These are phyloP conservation scores for Escarpia spicata DNA, from an alignment of 2,888 invertebrate species.

Conservation along the genomic window DNA sequence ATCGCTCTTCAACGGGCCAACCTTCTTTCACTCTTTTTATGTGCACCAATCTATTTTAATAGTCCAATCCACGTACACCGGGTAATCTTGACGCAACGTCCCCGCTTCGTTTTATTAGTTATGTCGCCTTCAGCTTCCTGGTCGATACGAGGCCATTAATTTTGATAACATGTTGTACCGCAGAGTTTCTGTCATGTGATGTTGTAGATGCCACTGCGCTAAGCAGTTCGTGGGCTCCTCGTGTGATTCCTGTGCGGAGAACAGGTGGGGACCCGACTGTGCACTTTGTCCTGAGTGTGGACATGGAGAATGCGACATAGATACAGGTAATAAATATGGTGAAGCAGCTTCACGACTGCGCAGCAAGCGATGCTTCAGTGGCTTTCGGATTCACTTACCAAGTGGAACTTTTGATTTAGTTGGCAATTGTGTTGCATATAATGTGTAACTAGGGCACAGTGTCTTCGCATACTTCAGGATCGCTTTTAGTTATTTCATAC, in stretches of 20 bases:
- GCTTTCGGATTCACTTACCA: neutral
- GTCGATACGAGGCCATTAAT: neutral
- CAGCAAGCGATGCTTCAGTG: neutral
- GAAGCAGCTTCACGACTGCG: too few species aligned
- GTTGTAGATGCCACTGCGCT: conserved; percentile 30
- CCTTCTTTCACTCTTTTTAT: neutral
- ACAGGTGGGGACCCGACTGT: too few species aligned
- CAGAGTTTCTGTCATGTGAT: neutral
- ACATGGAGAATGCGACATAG: neutral
- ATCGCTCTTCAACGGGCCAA: too few species aligned
- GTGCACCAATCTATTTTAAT: neutral
- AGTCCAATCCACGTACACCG: neutral
- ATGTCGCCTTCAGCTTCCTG: neutral
- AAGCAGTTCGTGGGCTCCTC: conserved; percentile 25
- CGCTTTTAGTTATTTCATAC: too few species aligned
- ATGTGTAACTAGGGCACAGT: too few species aligned
- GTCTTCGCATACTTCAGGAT: too few species aligned
- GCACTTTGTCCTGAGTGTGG: too few species aligned
- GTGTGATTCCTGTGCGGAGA: conserved; percentile 7
- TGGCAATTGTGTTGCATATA: too few species aligned
- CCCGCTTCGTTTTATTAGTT: neutral
- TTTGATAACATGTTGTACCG: neutral
- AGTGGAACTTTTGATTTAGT: too few species aligned
- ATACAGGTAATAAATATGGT: conserved; percentile 33
- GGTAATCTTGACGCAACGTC: neutral